These are phyloP conservation scores for Turnix velox DNA, from an alignment of 2,113 vertebrate genomes.

Conservation along the genomic window DNA sequence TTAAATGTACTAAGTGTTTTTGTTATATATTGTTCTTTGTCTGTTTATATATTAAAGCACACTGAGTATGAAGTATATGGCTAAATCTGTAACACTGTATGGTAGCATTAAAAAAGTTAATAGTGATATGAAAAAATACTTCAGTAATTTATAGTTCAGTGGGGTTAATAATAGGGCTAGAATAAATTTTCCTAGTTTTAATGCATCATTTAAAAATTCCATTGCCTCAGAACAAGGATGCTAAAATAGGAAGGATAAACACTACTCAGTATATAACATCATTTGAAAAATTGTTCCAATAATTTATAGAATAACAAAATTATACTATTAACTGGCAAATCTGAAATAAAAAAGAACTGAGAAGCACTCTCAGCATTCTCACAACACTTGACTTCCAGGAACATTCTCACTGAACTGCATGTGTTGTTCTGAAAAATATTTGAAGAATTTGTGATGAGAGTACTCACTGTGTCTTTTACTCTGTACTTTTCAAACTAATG, in stretches of 20 bases:
- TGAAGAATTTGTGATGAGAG: background rate
- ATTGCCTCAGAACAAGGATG: conserved; percentile 19
- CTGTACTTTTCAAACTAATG: background rate
- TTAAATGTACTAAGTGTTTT: background rate
- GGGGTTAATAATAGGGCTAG: background rate
- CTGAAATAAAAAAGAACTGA: background rate
- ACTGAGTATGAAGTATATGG: background rate
- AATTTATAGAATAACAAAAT: background rate
- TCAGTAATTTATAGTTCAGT: conserved; percentile 45
- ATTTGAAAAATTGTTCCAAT: background rate
- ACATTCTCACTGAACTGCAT: background rate
- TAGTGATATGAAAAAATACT: conserved; percentile 56
- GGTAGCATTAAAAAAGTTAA: conserved; percentile 17
- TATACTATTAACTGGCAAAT: background rate
- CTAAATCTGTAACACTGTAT: conserved; percentile 20
- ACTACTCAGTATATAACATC: conserved; percentile 17
- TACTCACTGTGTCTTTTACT: background rate
- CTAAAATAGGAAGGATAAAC: conserved; percentile 8
- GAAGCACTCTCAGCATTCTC: background rate
- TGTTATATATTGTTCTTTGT: background rate
- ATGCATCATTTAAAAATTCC: conserved; percentile 10
- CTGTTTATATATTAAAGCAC: background rate
- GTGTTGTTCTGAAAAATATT: background rate
- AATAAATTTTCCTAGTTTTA: conserved; percentile 3
- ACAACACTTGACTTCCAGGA: background rate